Evolutionary conservation across 1,140 invertebrate genomes (phyloP).

Genomic region (Acromyrmex heyeri): DNA sequence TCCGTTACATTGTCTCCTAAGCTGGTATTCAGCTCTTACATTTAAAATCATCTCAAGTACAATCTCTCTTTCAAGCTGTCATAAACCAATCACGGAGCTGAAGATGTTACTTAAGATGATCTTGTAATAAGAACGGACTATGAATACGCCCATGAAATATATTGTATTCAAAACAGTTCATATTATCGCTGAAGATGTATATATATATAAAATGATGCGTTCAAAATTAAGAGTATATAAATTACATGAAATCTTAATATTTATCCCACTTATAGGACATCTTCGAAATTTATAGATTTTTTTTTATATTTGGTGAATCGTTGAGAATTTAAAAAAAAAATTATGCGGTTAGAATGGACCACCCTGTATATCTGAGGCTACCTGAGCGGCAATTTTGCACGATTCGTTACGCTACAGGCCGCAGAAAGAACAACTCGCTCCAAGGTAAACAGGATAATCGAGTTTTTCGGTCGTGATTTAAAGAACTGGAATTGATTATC

Average conservation of each 20-base stretch:
- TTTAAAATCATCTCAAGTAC: no score
- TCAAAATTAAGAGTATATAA: background rate
- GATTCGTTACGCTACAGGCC: slow-evolving; percentile 64
- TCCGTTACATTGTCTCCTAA: no score
- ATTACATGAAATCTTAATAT: background rate
- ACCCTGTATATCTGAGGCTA: slow-evolving; percentile 53
- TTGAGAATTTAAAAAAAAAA: slow-evolving; percentile 47
- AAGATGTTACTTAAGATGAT: no score
- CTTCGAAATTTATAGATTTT: background rate
- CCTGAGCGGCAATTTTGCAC: slow-evolving; percentile 65
- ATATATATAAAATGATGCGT: no score
- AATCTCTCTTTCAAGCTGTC: no score
- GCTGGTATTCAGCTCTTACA: no score
- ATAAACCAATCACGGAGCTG: no score
- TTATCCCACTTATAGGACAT: background rate
- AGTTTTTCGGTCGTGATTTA: slow-evolving; percentile 67
- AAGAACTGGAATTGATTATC: slow-evolving; percentile 66
- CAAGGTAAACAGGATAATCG: slow-evolving; percentile 68
- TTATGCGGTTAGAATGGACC: slow-evolving; percentile 39
- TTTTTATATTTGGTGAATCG: background rate
- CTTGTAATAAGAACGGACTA: no score
- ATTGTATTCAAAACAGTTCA: background rate
- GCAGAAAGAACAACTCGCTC: slow-evolving; percentile 56
- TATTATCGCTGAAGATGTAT: no score
- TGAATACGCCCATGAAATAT: background rate